Base-by-base conservation (phyloP, 1,140 invertebrate species). In the Panagrolaimus sp. region DNA sequence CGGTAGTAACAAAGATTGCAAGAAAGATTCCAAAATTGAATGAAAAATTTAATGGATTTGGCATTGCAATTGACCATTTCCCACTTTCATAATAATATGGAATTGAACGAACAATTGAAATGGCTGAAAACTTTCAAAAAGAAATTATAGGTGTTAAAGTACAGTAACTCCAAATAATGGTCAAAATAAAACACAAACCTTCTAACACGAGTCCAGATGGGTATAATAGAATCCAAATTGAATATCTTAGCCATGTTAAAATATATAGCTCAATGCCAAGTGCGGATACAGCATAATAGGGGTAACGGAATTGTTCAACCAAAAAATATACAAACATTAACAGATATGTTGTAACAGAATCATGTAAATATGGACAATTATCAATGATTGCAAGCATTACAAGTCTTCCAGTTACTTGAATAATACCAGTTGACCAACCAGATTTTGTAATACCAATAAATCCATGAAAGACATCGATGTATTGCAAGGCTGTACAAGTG, bases 21-120 rank as follows among this genome's bases (percentile, higher is more conserved):
- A 69, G 46, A 11, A 69, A 46, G 23, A 69, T n/a, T 14, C 68
- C 68, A 23, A 69, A 69, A 47, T 69, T 69, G 68, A 66, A 69
- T 8, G 62, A 51, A 23, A 69, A 42, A 43, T 69, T 69, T 23
- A 69, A 25, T 20, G 68, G 20, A 69, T 69, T 69, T 27, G 68
- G 68, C 5, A 69, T 14, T 0, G 5, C 2, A 14, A 69, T 8
- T 13, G 44, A 47, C 42, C 61, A 69, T 23, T 42, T 20, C 31
- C 44, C 38, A 14, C 62, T 48, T 16, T 27, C 23, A 51, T 69
- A 69, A 23, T 71, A 69, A 44, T 66, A 67, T 8, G 68, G 68
- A 3, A 71, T 68, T 45, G 68, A 68, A 9, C 27, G 16, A 13
- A 69, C 14, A 16, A 69, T 25, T 42, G 27, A 43, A 23, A 69